Percentiles rank a stretch among this genome's conserved stretches.
Conservation (phyloP, 2,113 vertebrate species). For the Leucosticte australis region DNA sequence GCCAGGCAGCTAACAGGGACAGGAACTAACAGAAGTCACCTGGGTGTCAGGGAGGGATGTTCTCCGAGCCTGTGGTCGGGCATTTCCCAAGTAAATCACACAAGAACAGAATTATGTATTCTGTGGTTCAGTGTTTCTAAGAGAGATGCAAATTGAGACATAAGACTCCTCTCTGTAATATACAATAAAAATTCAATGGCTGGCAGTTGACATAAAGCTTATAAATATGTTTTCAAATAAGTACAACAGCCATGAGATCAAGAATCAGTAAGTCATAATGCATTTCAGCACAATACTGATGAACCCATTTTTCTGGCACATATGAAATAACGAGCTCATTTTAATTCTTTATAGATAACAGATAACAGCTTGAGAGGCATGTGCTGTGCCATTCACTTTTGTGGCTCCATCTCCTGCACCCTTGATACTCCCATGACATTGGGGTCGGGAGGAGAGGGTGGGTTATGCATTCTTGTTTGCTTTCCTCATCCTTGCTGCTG, state of each 20-base stretch:
- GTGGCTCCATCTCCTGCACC: background rate
- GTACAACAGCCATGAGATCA: conserved; percentile 45
- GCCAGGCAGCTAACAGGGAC: background rate
- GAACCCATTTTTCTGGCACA: conserved; percentile 9
- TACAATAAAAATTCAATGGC: conserved; percentile 65
- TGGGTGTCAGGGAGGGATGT: background rate
- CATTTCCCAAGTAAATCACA: background rate
- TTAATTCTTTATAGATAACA: conserved; percentile 62
- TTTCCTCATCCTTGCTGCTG: background rate
- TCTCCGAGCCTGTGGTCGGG: background rate
- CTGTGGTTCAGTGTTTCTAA: background rate
- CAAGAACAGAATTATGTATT: background rate
- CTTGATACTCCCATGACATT: background rate
- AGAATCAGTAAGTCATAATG: conserved; percentile 42
- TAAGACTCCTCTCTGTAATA: conserved; percentile 32
- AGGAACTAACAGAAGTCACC: background rate
- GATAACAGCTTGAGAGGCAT: conserved; percentile 48
- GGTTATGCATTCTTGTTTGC: background rate
- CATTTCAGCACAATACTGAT: conserved; percentile 21
- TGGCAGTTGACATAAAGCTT: conserved; percentile 43
- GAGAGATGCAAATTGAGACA: conserved; percentile 49
- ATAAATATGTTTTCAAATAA: conserved; percentile 64
- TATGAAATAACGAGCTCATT: conserved; percentile 51
- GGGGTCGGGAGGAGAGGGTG: background rate
- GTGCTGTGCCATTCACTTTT: conserved; percentile 13